Evolutionary conservation across 1,140 invertebrate genomes (phyloP), one percentile per base, ranked within the genome.

Genomic region (roundworm (Caenorhabditis elegans)): DNA sequence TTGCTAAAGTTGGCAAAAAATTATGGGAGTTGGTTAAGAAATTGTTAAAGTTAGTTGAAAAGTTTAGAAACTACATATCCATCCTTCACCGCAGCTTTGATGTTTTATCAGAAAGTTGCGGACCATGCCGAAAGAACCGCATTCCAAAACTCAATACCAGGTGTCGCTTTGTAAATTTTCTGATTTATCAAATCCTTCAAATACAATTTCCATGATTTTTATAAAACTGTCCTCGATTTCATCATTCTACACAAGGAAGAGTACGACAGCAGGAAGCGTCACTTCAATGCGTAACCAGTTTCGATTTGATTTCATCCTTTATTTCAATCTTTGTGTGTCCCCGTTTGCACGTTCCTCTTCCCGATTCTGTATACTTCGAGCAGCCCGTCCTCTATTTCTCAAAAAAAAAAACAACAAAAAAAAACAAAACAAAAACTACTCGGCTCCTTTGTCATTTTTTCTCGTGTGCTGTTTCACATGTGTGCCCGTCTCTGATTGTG

Each of bases 351-450:
- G 34, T 70, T 70, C 28, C 15, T 60, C 28, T 10, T 34, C 53
- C 28, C 28, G 15, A n/a, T 31, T 60, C 34, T 34, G 53, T 60
- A 60, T 34, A 60, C 28, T 31, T 60, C 15, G 53, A 31, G 13
- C 26, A 17, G 26, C 53, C 53, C 49, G 3, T 13, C 10, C 13
- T 28, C 11, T 15, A 31, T 31, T 26, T 60, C 34, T 17, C 26
- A 60, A 34, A 17, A 24, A 8, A 53, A 13, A 17, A 6, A 10
- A n/a, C 4, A 17, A 17, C 4, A 48, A 34, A 39, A 70, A n/a
- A n/a, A n/a, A n/a, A n/a, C n/a, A 70, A 70, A 70, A 70, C 34
- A 70, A 70, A 70, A 70, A 70, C 60, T 43, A 70, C 60, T 36
- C 13, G 15, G 15, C 17, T 19, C 60, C 17, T n/a, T 34, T n/a